Base-by-base conservation (phyloP, 2,113 vertebrate species). In the Melanotaenia duboulayi region DNA sequence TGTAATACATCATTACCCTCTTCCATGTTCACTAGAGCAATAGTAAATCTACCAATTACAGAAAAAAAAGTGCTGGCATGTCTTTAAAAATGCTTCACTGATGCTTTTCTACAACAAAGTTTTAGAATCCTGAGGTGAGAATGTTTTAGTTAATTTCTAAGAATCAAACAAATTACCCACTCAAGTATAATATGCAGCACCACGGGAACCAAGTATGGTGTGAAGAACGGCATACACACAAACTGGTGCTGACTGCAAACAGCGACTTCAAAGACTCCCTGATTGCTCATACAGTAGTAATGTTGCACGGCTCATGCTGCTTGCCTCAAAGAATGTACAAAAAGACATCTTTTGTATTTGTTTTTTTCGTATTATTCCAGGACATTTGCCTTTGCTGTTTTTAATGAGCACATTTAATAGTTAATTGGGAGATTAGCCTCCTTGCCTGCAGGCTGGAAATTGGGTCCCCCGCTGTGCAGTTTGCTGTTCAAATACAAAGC, bases 371-470 rank as follows among this genome's bases (percentile, higher is more conserved):
- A 60, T 80, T 76, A 73, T 87, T 90, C 79, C 69, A 69, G 85
- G 63, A 77, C 69, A 65, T 87, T 89, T 84, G 82, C 71, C 62
- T 85, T 83, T 80, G 79, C 75, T 63, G 65, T 71, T 86, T 82
- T 83, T 87, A 87, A 91, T 85, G 85, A 83, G 74, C 84, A 89
- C 80, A 63, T 82, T 88, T 88, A 82, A 83, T 65, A 72, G 75
- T 75, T 88, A 89, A 89, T 88, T 91, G 85, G 87, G 63, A 89
- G 85, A 89, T 91, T 87, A 86, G 76, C 71, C 78, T 86, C 24
- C 52, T 60, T 63, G 83, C 77, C 79, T 83, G 83, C 66, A 58
- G 87, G 83, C 85, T 75, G 80, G 69, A 80, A 81, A 77, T 64
- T 24, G 77, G 20, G 68, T 84, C 69, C 73, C 87, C 83, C 13